Evolutionary conservation across 2,888 invertebrate species (phyloP).

Genomic region (Chydorus sphaericus): DNA sequence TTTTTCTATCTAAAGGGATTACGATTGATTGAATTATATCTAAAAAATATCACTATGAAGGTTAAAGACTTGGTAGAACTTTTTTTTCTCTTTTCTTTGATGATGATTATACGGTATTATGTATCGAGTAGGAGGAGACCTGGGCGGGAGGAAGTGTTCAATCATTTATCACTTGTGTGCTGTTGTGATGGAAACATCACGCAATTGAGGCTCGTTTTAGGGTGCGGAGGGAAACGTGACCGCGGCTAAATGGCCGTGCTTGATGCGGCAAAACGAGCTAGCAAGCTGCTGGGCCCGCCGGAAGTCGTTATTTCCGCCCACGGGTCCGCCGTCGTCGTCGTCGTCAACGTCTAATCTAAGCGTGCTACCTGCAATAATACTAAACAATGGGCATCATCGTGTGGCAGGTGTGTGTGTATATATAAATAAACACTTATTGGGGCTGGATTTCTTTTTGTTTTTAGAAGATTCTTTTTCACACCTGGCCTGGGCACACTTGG

Average conservation of each 20-base stretch:
- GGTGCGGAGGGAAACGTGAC: constrained; percentile 4
- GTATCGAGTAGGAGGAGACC: too few relatives aligned
- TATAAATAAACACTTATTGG: neutral
- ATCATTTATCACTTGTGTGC: neutral
- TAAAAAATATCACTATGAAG: neutral
- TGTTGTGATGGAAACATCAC: constrained; percentile 2
- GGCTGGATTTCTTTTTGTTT: too few relatives aligned
- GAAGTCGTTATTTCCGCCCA: constrained; percentile 1
- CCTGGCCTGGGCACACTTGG: neutral
- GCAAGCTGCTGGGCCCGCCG: constrained; percentile 2
- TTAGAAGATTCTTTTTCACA: neutral
- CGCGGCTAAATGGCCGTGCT: constrained; percentile 1
- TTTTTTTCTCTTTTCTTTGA: neutral
- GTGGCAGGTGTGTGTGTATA: neutral
- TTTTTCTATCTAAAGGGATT: too few relatives aligned
- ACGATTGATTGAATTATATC: neutral
- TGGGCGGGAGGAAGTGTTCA: too few relatives aligned
- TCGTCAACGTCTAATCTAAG: constrained; percentile 8
- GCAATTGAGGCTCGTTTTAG: constrained; percentile 2
- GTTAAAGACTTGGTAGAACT: neutral
- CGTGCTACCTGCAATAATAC: constrained; percentile 3
- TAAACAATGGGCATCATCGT: neutral
- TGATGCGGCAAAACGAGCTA: neutral
- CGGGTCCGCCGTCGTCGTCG: too few relatives aligned
- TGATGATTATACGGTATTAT: too few relatives aligned